Conservation (phyloP, 2,888 invertebrate species). For the Trichopoda pennipes region DNA sequence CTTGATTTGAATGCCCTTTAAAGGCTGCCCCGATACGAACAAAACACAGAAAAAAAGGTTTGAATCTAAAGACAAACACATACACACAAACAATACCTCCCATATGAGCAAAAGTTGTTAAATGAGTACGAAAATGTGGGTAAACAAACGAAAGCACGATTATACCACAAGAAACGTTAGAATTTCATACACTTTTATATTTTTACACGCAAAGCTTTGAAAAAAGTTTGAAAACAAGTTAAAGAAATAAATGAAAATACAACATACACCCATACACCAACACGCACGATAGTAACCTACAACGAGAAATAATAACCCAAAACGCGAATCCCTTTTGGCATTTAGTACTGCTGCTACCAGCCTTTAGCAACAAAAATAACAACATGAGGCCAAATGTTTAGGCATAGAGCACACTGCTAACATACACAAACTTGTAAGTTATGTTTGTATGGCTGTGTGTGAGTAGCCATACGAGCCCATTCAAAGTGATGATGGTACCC, state of each 20-base stretch:
- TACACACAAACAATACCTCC: conserved; percentile 37
- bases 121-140: conserved; percentile 13
- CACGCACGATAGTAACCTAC: neutral
- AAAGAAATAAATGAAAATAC: conserved; percentile 46
- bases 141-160: conserved; percentile 24
- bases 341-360: conserved; percentile 50
- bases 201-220: conserved; percentile 64
- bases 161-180: conserved; percentile 62
- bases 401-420: conserved; percentile 62
- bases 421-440: conserved; percentile 2
- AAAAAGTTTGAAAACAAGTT: conserved; percentile 40
- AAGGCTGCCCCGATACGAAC: neutral
- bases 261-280: neutral
- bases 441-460: neutral
- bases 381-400: conserved; percentile 54
- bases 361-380: conserved; percentile 47
- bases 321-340: conserved; percentile 69
- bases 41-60: conserved; percentile 24
- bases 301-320: conserved; percentile 62
- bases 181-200: conserved; percentile 58
- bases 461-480: neutral
- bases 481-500: neutral
- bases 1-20: conserved; percentile 1
- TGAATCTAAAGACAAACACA: conserved; percentile 52
- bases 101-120: conserved; percentile 47